Conservation (phyloP, 2,888 invertebrate species). For the Drosophila fulvimacula region DNA sequence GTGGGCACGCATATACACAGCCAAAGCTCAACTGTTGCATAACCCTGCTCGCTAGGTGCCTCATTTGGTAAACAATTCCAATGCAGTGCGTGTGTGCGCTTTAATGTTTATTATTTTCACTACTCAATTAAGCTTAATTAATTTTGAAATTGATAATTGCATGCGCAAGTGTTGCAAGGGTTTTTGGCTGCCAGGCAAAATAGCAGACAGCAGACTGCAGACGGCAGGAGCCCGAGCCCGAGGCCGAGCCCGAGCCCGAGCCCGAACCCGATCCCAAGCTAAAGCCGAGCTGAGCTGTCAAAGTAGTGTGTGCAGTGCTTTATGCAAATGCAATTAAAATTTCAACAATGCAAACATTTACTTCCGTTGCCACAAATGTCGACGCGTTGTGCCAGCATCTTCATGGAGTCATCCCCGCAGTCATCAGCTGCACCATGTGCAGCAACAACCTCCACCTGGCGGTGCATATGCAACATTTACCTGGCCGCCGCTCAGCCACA, state of each 20-base stretch:
- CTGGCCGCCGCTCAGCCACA: conserved; percentile 67
- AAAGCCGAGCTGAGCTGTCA: conserved; percentile 10
- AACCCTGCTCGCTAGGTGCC: conserved; percentile 18
- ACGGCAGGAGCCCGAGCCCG: conserved; percentile 12
- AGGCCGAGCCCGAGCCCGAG: neutral
- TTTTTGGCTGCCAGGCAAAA: conserved; percentile 56
- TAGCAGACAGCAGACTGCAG: conserved; percentile 33
- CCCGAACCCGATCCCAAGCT: neutral
- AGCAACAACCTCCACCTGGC: conserved; percentile 19
- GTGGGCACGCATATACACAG: neutral
- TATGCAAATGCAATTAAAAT: conserved; percentile 83
- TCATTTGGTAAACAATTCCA: conserved; percentile 44
- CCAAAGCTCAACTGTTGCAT: conserved; percentile 44
- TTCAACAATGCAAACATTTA: conserved; percentile 82
- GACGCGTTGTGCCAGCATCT: conserved; percentile 50
- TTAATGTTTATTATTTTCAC: conserved; percentile 76
- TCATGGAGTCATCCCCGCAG: conserved; percentile 54
- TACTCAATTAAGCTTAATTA: conserved; percentile 81
- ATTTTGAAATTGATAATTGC: conserved; percentile 81
- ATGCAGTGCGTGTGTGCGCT: conserved; percentile 24
- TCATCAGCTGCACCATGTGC: conserved; percentile 25
- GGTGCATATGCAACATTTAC: conserved; percentile 44
- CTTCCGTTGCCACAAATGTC: conserved; percentile 81
- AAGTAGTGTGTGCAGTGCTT: conserved; percentile 53
- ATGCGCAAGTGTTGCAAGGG: conserved; percentile 42